Evolutionary conservation across 2,888 invertebrate species (phyloP), one percentile per base, ranked within the genome.

Genomic region (Lomographa bimaculata): DNA sequence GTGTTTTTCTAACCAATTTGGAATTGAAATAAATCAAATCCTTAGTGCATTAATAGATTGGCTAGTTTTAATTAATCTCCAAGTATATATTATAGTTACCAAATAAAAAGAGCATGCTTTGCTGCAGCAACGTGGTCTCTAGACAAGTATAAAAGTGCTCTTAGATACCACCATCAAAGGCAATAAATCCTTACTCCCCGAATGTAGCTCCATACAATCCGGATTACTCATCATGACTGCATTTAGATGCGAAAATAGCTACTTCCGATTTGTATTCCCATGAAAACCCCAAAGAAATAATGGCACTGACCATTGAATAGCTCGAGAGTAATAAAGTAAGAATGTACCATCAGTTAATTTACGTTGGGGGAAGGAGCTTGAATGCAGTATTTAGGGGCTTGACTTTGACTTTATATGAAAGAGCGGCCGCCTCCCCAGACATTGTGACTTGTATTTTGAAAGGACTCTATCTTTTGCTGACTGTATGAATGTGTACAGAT

Each of bases 221-320:
- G 56, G 63, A 59, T 62, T 63, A 67, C 62, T 68, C 68, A 71
- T 70, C 65, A 67, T 47, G 48, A 52, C 40, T 60, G 64, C 62
- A 68, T 71, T 71, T 67, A 67, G 62, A 63, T 57, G 51, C 52
- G 64, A 60, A 71, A 75, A 72, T 69, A 62, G 71, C 61, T 52
- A 67, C 69, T 71, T 74, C 71, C 70, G 45, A 57, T 63, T 64
- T 63, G 57, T 65, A 60, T 62, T 64, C 51, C 57, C 43, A 54
- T 64, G 65, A 63, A 70, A 53, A 46, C 61, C 66, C 40, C 25
- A 39, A 50, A 46, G 65, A 72, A 71, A 68, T 70, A 71, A 63
- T 53, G 48, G 40, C 55, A 56, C 62, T 62, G 59, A 60, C 69
- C 63, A 65, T 76, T 75, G 64, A 71, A 68, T 67, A 35, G 45